Evolutionary conservation across 2,113 vertebrate genomes (phyloP), one percentile per base, ranked within the genome.

Genomic region (Cariama cristata): DNA sequence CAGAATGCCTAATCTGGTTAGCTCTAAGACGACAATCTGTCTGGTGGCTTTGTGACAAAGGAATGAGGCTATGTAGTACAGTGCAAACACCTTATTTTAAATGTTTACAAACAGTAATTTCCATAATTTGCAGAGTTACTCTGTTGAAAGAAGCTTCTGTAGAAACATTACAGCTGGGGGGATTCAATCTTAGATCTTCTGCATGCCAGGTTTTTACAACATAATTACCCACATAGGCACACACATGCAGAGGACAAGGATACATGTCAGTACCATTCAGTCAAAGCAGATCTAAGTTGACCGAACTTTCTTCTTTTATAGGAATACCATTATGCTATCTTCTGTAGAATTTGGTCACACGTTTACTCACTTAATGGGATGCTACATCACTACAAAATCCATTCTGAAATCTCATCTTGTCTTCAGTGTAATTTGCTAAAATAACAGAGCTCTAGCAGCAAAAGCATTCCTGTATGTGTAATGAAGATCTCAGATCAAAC

Each of bases 401-500:
- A 79, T 91, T 92, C 92, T 71, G 68, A 74, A 90, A 92, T 85
- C 74, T 82, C 76, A 80, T 77, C 73, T 44, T 11, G 4, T 44
- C 88, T 95, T 84, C 74, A 56, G 33, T 26, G 21, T 26, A 56
- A 79, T 60, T 60, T 56, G 76, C 68, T 90, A 73, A 85, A 93
- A 88, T 23, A 94, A 49, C 44, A 66, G 60, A 64, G 62, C 63
- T 89, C 55, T 60, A 75, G 59, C 55, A 88, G 87, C 72, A 90
- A 66, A 72, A 94, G 84, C 90, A 74, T 93, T 83, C 45, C 90
- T 86, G 69, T 38, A 32, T 9, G 33, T 49, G 76, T 93, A 94
- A 96, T 53, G 63, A 96, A 93, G 89, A 96, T 83, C 77, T 53
- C 32, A 7, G 80, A 79, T 97, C 85, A 91, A 97, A 96, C 91